These are phyloP conservation scores for Campopleginae sp. DNA, from an alignment of 2,888 invertebrate species.

Conservation along the genomic window DNA sequence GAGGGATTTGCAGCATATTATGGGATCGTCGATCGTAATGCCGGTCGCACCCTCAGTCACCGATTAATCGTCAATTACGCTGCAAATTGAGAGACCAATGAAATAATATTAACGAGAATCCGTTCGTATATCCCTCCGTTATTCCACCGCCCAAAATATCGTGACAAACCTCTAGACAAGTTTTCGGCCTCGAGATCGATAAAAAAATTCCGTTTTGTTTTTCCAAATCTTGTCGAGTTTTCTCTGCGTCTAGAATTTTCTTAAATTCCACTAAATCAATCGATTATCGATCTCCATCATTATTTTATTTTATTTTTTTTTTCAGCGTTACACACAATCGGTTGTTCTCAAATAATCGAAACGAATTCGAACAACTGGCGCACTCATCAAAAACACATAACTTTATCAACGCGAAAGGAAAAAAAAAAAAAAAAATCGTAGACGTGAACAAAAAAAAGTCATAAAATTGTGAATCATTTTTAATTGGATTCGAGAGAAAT, in stretches of 20 bases:
- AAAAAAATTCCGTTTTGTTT: not conserved
- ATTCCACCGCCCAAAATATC: not conserved
- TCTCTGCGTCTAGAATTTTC: not conserved
- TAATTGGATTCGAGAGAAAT: not conserved
- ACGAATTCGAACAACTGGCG: not conserved
- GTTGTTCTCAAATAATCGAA: not conserved
- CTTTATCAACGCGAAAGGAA: not conserved
- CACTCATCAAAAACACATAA: not conserved
- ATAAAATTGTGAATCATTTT: not conserved
- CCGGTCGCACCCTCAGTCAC: constrained; percentile 10
- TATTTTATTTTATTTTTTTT: not conserved
- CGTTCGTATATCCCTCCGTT: not conserved
- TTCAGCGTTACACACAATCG: not conserved
- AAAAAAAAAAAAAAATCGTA: not conserved
- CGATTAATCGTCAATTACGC: constrained; percentile 28
- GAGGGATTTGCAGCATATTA: constrained; percentile 9
- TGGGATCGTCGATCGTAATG: constrained; percentile 29
- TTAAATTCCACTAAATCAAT: not conserved
- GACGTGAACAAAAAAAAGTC: not conserved
- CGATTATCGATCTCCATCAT: not conserved
- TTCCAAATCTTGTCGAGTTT: not conserved
- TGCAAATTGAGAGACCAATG: not conserved
- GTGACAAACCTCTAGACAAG: not conserved
- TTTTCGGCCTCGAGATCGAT: not conserved
- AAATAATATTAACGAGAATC: constrained; percentile 3